Evolutionary conservation across 2,797 vertebrate species (phyloP).

Genomic region (Poeciliopsis paucimaculata): DNA sequence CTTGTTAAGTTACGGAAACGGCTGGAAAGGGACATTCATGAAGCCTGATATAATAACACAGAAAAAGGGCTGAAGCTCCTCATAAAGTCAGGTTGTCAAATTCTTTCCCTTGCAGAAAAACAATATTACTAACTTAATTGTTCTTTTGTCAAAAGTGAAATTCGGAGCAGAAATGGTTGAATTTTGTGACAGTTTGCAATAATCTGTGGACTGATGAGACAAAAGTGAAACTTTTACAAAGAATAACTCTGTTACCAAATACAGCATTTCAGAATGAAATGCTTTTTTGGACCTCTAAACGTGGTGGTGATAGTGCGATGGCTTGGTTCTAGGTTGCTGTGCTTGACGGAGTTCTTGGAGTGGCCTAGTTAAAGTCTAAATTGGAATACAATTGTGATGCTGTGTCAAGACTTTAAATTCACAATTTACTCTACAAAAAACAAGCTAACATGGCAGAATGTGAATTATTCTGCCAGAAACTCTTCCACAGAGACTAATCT

Average conservation of each 20-base stretch:
- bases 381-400: not conserved
- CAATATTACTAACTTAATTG: not conserved
- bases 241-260: not conserved
- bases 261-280: no score
- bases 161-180: not conserved
- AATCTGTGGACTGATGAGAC: no score
- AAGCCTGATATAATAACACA: not conserved
- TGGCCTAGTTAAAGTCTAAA: not conserved
- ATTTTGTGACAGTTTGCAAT: not conserved
- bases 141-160: not conserved
- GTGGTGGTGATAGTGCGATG: no score
- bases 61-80: not conserved
- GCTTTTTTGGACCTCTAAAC: no score
- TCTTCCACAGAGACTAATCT: not conserved
- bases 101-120: not conserved
- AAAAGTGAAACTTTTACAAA: not conserved
- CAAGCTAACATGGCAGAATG: not conserved
- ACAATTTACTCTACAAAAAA: not conserved
- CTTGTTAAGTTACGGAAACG: constrained; percentile 6
- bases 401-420: not conserved
- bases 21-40: not conserved
- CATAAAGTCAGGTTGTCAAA: not conserved
- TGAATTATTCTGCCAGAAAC: not conserved
- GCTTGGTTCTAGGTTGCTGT: no score
- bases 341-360: not conserved